Base-by-base conservation (phyloP, 2,797 vertebrate species). In the Scleropages formosus region DNA sequence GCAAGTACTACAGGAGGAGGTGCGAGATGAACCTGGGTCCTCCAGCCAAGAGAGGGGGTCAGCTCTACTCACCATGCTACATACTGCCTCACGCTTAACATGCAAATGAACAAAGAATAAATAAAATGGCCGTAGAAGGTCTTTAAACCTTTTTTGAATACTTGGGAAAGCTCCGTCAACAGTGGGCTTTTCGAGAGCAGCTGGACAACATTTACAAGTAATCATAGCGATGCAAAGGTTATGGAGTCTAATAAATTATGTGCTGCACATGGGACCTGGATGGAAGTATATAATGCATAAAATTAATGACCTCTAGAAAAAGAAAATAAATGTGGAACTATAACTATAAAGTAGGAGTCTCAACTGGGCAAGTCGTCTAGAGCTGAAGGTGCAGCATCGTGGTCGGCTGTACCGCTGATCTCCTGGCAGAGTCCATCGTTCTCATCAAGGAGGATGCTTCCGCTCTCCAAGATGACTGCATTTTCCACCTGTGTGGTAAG, bases 401-500 rank as follows among this genome's bases (percentile, higher is more conserved):
- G 44, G 22, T 63, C 44, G 49, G 59, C 10, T 63, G 22, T 61
- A 58, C 20, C 31, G 59, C 8, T 70, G 18, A n/a, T 47, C 13
- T 39, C 15, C 44, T n/a, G 26, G 66, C 67, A 76, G 24, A 60
- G 62, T 47, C 26, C 49, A 49, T 53, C 44, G 60, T 56, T 26
- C 53, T 74, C 65, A 46, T 64, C 27, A 44, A 53, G 70, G 72
- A 64, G 24, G 58, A 53, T 61, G 46, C 27, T 70, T 58, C 63
- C 59, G 73, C 26, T 39, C 73, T 79, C 76, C 80, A 81, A 75
- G 76, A 82, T 79, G 79, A 78, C 78, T 73, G 69, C 78, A 79
- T 83, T 80, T 81, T 81, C 79, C 83, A 84, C 79, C 82, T 83
- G 83, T 74, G 22, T 31, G 69, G 67, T 67, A 62, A 77, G 82